phyloP scores from a whole-genome alignment of 1,140 invertebrate species.

The Zaprionus vittiger region DNA sequence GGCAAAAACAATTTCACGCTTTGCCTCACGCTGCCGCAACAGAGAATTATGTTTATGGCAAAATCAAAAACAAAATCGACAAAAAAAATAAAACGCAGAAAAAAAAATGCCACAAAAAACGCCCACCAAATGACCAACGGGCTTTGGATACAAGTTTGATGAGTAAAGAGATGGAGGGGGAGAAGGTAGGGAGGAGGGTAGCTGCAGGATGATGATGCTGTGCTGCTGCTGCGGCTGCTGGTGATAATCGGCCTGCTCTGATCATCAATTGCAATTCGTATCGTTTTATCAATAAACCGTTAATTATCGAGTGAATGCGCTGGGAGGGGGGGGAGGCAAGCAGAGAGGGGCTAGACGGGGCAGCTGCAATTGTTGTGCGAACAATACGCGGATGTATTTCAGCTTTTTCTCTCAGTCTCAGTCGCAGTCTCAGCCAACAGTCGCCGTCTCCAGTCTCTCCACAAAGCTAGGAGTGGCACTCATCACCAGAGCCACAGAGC shows the following conservation, averaged over 20 bases:
- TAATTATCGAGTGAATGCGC: constrained; percentile 58
- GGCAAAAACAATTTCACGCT: constrained; percentile 76
- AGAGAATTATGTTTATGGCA: constrained; percentile 78
- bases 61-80: neutral
- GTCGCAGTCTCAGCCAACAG: neutral
- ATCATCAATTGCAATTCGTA: constrained; percentile 50
- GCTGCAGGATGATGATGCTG: constrained; percentile 22
- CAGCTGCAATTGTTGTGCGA: constrained; percentile 59
- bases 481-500: constrained; percentile 55
- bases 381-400: constrained; percentile 78
- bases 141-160: neutral
- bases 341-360: neutral
- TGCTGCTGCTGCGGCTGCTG: constrained; percentile 16
- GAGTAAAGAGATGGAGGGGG: neutral
- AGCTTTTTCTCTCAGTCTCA: constrained; percentile 35
- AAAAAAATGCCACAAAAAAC: constrained; percentile 32
- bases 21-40: constrained; percentile 36
- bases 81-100: constrained; percentile 26
- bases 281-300: constrained; percentile 78
- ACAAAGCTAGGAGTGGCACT: constrained; percentile 69
- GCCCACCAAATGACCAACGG: constrained; percentile 65
- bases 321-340: constrained; percentile 6
- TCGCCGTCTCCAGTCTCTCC: constrained; percentile 1
- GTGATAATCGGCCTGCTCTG: constrained; percentile 27
- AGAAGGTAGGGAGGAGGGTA: neutral